phyloP scores from a whole-genome alignment of 2,113 vertebrate genomes.

The Channa argus region DNA sequence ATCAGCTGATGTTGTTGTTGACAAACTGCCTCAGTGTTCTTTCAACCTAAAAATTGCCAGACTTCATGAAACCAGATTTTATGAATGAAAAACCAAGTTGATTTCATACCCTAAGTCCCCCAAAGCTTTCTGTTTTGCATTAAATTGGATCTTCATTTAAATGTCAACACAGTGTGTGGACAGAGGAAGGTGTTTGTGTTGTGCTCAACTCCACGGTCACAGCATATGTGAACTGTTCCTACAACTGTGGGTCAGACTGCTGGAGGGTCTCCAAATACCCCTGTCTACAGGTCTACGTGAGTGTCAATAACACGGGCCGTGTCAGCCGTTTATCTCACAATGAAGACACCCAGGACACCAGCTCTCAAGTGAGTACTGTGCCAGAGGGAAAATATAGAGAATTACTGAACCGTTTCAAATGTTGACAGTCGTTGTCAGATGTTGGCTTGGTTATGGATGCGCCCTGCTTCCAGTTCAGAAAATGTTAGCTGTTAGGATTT shows the following conservation, averaged over 20 bases:
- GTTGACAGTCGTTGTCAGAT: conserved; percentile 57
- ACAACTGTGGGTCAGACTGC: conserved; percentile 94
- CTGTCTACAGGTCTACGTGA: conserved; percentile 96
- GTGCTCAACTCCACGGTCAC: conserved; percentile 91
- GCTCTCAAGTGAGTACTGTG: conserved; percentile 88
- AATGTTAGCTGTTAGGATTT: conserved; percentile 28
- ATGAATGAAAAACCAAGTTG: conserved; percentile 9
- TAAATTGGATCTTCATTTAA: conserved; percentile 44
- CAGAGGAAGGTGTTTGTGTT: conserved; percentile 90
- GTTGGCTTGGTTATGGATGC: conserved; percentile 40
- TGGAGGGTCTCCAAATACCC: conserved; percentile 92
- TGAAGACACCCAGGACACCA: conserved; percentile 91
- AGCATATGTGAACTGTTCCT: conserved; percentile 91
- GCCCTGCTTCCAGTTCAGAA: conserved; percentile 25
- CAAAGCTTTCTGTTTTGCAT: conserved; percentile 15
- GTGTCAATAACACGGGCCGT: conserved; percentile 90
- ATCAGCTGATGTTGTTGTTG: conserved; percentile 36
- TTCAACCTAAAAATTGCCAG: conserved; percentile 43
- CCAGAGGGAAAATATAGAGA: conserved; percentile 58
- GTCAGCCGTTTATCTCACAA: conserved; percentile 91
- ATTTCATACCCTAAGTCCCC: conserved; percentile 13
- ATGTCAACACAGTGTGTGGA: conserved; percentile 88
- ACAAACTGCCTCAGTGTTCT: conserved; percentile 36
- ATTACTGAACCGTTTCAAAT: conserved; percentile 65
- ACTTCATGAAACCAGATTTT: conserved; percentile 22